Percentiles rank a stretch among this genome's conserved stretches.
Evolutionary conservation across 2,888 invertebrate genomes (phyloP).

Genomic region (Himalopsyche anomala): DNA sequence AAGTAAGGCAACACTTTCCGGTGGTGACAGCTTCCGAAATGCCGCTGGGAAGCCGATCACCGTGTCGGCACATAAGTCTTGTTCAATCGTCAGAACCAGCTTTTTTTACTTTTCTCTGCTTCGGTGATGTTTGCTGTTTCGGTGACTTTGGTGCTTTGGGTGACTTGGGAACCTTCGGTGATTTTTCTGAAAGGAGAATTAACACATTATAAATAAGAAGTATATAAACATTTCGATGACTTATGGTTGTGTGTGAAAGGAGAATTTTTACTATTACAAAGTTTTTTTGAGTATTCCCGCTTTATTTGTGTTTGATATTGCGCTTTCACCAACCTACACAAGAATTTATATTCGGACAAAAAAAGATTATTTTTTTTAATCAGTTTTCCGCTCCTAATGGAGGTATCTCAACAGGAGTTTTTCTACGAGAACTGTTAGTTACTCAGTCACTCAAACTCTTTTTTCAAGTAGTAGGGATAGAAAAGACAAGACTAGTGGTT

Average conservation of each 20-base stretch:
- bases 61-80: slow-evolving; percentile 48
- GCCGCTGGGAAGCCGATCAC: slow-evolving; percentile 5
- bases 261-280: background rate
- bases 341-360: too few species aligned
- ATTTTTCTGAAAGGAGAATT: slow-evolving; percentile 80
- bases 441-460: too few species aligned
- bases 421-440: too few species aligned
- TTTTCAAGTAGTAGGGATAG: too few species aligned
- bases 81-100: slow-evolving; percentile 49
- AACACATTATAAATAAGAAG: background rate
- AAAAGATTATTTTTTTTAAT: too few species aligned
- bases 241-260: background rate
- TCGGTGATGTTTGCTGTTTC: slow-evolving; percentile 47
- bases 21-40: slow-evolving; percentile 43
- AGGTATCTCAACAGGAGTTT: too few species aligned
- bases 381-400: too few species aligned
- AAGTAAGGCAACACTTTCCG: slow-evolving; percentile 56
- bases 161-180: slow-evolving; percentile 74
- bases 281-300: background rate
- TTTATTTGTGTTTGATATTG: background rate
- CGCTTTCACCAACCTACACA: background rate
- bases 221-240: background rate
- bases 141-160: slow-evolving; percentile 62
- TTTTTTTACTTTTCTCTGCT: slow-evolving; percentile 52
- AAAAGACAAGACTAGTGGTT: too few species aligned